Base-by-base conservation (phyloP, 2,888 invertebrate species). In the Sthenelais limicola region DNA sequence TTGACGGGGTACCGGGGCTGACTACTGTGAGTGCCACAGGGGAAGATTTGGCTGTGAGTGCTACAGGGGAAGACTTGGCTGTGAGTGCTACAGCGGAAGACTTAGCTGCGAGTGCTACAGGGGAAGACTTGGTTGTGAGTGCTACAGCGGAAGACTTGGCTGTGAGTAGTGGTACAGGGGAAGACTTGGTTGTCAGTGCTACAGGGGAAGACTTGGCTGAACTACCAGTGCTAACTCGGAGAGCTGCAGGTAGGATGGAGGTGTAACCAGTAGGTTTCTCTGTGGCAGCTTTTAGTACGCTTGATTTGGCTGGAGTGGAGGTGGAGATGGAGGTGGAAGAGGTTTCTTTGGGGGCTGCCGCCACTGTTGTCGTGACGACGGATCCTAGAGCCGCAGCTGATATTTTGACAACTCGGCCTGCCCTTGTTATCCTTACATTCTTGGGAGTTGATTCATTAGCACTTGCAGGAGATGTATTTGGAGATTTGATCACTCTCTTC, bases 241-340 rank as follows among this genome's bases (percentile, higher is more conserved):
- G n/a, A n/a, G n/a, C n/a, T n/a, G n/a, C n/a, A n/a, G n/a, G n/a
- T n/a, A n/a, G n/a, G n/a, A n/a, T n/a, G n/a, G n/a, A n/a, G n/a
- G n/a, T n/a, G n/a, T n/a, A n/a, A n/a, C n/a, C n/a, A n/a, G n/a
- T n/a, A n/a, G n/a, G n/a, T n/a, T n/a, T n/a, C n/a, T n/a, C 9
- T 43, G 43, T 43, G 9, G 43, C 12, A 43, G 18, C 12, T 9
- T 18, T 12, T 9, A 18, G 43, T 18, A 43, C 18, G 43, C 43
- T 43, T n/a, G 48, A 2, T 48, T 24, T 2, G 24, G 3, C n/a
- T n/a, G 51, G 21, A 30, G 52, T n/a, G 52, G 52, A 5, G 56
- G 56, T n/a, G 28, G 62, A 62, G 7, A 43, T 62, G 21, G 62
- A 62, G 38, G 62, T 62, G 21, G 62, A 62, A 51, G 51, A 7